Percentiles rank a stretch among this genome's conserved stretches.
phyloP scores from a whole-genome alignment of 1,140 invertebrate species.

The Cydia amplana region DNA sequence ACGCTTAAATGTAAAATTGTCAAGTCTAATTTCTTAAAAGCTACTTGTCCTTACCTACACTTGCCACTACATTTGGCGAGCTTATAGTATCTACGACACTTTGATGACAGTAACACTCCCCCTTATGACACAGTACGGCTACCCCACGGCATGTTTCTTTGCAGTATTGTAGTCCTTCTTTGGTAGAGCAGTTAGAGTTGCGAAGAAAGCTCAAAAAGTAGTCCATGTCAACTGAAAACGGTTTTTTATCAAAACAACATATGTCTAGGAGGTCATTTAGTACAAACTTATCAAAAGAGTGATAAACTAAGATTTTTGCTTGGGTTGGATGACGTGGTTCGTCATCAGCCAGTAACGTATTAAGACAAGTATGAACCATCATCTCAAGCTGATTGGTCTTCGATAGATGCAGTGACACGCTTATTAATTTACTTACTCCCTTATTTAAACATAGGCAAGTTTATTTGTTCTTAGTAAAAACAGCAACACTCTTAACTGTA shows the following conservation, averaged over 20 bases:
- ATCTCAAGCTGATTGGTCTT: too few relatives aligned
- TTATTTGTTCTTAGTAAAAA: background rate
- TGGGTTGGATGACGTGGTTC: too few relatives aligned
- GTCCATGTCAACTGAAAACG: conserved; percentile 14
- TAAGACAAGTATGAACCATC: too few relatives aligned
- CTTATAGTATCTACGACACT: background rate
- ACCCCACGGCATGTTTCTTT: background rate
- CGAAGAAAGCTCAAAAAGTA: conserved; percentile 7
- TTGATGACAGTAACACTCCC: conserved; percentile 1
- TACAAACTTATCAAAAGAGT: background rate
- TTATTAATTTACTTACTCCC: too few relatives aligned
- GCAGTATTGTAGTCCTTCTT: background rate
- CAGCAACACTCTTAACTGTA: too few relatives aligned
- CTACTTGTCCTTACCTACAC: background rate
- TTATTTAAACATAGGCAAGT: too few relatives aligned
- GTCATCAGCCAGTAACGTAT: too few relatives aligned
- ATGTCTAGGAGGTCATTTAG: too few relatives aligned
- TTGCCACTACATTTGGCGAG: background rate
- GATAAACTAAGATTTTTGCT: too few relatives aligned
- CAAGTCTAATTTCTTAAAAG: background rate
- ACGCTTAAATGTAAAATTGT: background rate
- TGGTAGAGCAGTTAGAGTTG: background rate
- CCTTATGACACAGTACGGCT: background rate
- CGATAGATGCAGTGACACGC: too few relatives aligned
- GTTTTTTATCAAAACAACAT: background rate